phyloP scores from a whole-genome alignment of 1,140 invertebrate genomes.

The Drosophila persimilis region DNA sequence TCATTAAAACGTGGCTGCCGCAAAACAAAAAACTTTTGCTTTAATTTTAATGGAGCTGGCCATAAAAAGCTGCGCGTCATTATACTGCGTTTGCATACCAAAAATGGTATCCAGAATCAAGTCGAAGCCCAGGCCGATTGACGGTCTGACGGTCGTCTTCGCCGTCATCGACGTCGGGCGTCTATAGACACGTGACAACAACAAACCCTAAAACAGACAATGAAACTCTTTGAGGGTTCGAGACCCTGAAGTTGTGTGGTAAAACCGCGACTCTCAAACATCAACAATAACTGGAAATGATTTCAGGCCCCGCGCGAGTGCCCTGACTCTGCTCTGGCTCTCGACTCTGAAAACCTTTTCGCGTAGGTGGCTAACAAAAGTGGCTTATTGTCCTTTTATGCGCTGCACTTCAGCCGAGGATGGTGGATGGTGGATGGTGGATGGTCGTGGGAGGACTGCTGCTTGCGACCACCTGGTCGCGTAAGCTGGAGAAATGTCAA shows the following conservation, averaged over 20 bases:
- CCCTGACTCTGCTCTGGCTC: too few relatives aligned
- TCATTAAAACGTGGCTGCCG: conserved; percentile 62
- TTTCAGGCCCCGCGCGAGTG: conserved; percentile 36
- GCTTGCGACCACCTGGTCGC: conserved; percentile 22
- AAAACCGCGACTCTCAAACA: conserved; percentile 69
- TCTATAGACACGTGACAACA: conserved; percentile 79
- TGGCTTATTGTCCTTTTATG: conserved; percentile 80
- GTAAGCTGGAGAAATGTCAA: conserved; percentile 62
- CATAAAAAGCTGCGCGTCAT: conserved; percentile 72
- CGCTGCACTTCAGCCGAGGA: conserved; percentile 56
- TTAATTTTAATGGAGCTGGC: conserved; percentile 77
- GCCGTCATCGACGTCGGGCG: conserved; percentile 12
- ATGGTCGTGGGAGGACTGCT: neutral
- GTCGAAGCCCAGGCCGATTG: conserved; percentile 40
- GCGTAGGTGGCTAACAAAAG: conserved; percentile 62
- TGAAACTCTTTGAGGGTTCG: conserved; percentile 69
- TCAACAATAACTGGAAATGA: conserved; percentile 71
- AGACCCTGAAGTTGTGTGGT: conserved; percentile 16
- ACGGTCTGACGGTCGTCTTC: conserved; percentile 21
- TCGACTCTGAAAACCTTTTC: conserved; percentile 51
- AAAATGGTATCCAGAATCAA: conserved; percentile 70
- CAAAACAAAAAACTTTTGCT: conserved; percentile 68
- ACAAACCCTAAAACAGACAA: conserved; percentile 63
- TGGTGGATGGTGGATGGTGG: conserved; percentile 4
- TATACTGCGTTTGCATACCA: conserved; percentile 78